phyloP scores from a whole-genome alignment of 1,140 invertebrate species.

The Teleogryllus occipitalis region DNA sequence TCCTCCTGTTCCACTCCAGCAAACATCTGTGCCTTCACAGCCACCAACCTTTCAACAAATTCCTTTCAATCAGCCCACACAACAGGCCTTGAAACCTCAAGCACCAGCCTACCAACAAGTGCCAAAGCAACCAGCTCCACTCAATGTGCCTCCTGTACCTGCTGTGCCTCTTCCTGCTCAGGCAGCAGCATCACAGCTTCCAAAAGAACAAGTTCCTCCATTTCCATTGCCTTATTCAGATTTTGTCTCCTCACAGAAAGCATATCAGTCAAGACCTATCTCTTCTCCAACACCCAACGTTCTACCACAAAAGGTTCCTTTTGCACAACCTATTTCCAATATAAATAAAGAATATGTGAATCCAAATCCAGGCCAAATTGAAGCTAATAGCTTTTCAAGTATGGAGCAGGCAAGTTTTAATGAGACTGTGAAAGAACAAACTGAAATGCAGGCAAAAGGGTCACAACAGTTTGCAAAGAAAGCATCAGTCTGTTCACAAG shows the following conservation, averaged over 20 bases:
- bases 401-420: neutral
- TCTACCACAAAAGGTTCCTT: neutral
- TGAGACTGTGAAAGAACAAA: neutral
- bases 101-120: neutral
- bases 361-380: neutral
- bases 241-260: neutral
- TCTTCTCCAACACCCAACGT: neutral
- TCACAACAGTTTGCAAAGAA: conserved; percentile 6
- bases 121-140: neutral
- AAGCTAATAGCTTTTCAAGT: neutral
- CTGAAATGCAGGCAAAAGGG: neutral
- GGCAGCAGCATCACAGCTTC: neutral
- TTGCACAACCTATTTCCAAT: neutral
- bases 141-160: neutral
- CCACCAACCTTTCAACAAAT: neutral
- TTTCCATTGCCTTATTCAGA: conserved; percentile 7
- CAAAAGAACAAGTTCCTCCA: neutral
- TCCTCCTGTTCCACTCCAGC: conserved; percentile 18
- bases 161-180: neutral
- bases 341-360: too few relatives aligned
- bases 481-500: conserved; percentile 17
- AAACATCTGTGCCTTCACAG: neutral
- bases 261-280: neutral
- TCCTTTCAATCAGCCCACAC: neutral
- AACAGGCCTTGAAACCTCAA: neutral